Conservation (phyloP, 2,888 invertebrate species). For the Drymonia ruficornis region DNA sequence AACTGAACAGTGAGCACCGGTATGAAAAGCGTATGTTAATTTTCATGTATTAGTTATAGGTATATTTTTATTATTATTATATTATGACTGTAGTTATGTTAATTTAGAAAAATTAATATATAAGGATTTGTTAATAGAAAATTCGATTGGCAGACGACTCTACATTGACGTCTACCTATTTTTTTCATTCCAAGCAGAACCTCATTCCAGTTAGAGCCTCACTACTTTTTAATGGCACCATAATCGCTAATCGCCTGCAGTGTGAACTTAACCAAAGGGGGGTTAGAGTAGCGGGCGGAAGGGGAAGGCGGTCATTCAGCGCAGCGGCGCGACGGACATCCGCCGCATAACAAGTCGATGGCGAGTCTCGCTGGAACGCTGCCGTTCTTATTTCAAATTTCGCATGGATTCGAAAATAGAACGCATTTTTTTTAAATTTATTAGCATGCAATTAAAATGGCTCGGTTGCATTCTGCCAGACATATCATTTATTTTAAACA, state of each 20-base stretch:
- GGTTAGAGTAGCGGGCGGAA: conserved; percentile 62
- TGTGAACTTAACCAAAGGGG: conserved; percentile 35
- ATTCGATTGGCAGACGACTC: too few species aligned
- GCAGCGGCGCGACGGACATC: conserved; percentile 85
- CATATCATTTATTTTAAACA: too few species aligned
- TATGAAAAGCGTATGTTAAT: too few species aligned
- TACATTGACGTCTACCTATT: too few species aligned
- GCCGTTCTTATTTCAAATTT: conserved; percentile 75
- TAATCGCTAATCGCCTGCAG: conserved; percentile 42
- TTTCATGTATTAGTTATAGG: too few species aligned
- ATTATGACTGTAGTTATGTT: too few species aligned
- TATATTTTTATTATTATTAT: too few species aligned
- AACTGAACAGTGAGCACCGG: background rate
- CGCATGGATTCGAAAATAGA: conserved; percentile 67
- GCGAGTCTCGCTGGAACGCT: conserved; percentile 65
- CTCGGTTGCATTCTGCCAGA: background rate
- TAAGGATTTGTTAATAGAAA: too few species aligned
- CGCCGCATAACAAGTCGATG: conserved; percentile 85
- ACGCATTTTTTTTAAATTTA: conserved; percentile 37
- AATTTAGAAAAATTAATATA: too few species aligned
- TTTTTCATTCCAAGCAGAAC: too few species aligned
- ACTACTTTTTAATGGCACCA: background rate
- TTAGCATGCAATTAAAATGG: conserved; percentile 4
- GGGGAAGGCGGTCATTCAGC: conserved; percentile 84
- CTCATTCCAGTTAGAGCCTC: too few species aligned